These are phyloP conservation scores for Platichthys flesus DNA, from an alignment of 2,113 vertebrate genomes.

Conservation along the genomic window DNA sequence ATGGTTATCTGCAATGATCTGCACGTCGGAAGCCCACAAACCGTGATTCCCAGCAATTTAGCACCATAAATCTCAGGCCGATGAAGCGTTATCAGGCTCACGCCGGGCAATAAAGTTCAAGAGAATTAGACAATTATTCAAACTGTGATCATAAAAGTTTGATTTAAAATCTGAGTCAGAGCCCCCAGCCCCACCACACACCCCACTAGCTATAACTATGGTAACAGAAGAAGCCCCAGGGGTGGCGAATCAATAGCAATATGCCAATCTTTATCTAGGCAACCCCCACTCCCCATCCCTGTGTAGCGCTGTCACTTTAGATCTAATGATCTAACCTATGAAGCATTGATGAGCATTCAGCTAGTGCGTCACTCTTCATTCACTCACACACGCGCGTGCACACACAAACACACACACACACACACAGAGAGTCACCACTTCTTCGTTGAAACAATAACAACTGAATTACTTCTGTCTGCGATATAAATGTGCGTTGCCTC, in stretches of 20 bases:
- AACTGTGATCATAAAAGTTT: slow-evolving; percentile 44
- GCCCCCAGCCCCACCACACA: slow-evolving; percentile 12
- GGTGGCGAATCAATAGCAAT: slow-evolving; percentile 81
- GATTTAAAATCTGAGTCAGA: slow-evolving; percentile 49
- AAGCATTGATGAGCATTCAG: slow-evolving; percentile 77
- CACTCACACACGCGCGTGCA: slow-evolving; percentile 31
- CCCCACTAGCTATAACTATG: slow-evolving; percentile 69
- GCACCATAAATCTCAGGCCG: slow-evolving; percentile 39
- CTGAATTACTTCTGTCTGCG: slow-evolving; percentile 47
- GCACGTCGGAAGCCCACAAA: slow-evolving; percentile 34
- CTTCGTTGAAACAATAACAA: slow-evolving; percentile 54
- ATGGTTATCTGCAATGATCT: slow-evolving; percentile 64
- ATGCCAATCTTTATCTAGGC: slow-evolving; percentile 80
- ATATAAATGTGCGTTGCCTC: slow-evolving; percentile 41
- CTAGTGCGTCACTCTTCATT: slow-evolving; percentile 75
- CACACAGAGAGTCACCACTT: slow-evolving; percentile 23
- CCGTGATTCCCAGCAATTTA: slow-evolving; percentile 28
- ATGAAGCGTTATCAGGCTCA: slow-evolving; percentile 33
- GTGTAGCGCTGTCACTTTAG: slow-evolving; percentile 81
- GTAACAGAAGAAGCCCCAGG: slow-evolving; percentile 74
- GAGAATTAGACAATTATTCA: slow-evolving; percentile 49
- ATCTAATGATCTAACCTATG: slow-evolving; percentile 82
- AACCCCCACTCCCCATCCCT: slow-evolving; percentile 75
- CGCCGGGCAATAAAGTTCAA: slow-evolving; percentile 37
- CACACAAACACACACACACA: slow-evolving; percentile 18